Percentiles rank a stretch among this genome's conserved stretches.
Conservation (phyloP, 2,888 invertebrate genomes). For the Synanthedon tipuliformis region DNA sequence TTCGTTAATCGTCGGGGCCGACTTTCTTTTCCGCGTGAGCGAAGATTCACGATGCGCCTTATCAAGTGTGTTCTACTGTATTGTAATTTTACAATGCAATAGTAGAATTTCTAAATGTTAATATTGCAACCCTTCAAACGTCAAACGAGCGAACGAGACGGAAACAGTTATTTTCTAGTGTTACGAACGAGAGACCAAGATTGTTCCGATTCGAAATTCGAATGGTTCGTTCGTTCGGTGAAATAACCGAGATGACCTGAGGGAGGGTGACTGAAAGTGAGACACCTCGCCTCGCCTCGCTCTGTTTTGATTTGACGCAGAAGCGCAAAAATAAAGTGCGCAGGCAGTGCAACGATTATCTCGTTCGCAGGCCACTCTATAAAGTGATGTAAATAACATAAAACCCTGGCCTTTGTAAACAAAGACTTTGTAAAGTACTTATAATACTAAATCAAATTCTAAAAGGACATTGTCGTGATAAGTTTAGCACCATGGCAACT, state of each 20-base stretch:
- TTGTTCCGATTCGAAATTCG: no score
- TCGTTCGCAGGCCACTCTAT: slow-evolving; percentile 51
- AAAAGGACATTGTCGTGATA: slow-evolving; percentile 30
- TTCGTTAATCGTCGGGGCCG: no score
- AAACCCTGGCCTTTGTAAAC: slow-evolving; percentile 42
- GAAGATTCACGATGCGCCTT: no score
- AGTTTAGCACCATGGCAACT: slow-evolving; percentile 45
- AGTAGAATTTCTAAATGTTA: background rate
- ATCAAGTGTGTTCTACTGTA: no score
- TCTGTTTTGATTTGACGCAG: slow-evolving; percentile 39
- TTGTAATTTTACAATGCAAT: no score
- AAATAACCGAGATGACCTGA: no score
- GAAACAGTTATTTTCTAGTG: background rate
- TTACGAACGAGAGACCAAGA: background rate
- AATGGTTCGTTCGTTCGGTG: no score
- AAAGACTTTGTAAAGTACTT: slow-evolving; percentile 34
- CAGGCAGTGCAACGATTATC: slow-evolving; percentile 66
- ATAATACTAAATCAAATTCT: slow-evolving; percentile 11
- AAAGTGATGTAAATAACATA: slow-evolving; percentile 62
- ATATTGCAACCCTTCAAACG: background rate
- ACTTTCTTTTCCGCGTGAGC: no score
- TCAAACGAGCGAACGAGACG: background rate
- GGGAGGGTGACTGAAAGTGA: no score
- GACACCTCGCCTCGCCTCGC: slow-evolving; percentile 14
- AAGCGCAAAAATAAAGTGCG: slow-evolving; percentile 62